Base-by-base conservation (phyloP, 2,888 invertebrate species). In the Tanytarsus gracilentus region DNA sequence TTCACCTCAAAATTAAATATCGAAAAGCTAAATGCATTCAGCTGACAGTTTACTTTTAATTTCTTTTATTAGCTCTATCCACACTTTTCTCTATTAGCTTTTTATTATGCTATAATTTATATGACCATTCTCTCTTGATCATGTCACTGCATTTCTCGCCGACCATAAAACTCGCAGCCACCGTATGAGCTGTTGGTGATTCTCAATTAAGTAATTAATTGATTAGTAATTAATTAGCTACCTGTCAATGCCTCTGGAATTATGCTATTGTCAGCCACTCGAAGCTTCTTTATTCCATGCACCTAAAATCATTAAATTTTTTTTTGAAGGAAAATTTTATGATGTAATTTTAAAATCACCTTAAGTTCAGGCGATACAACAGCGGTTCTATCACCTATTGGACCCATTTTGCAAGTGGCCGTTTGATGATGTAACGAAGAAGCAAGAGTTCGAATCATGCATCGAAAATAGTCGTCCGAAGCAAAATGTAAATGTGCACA, bases 341-440 rank as follows among this genome's bases (percentile, higher is more conserved):
- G n/a, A n/a, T n/a, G n/a, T n/a, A n/a, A n/a, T n/a, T n/a, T n/a
- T n/a, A n/a, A n/a, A n/a, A n/a, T n/a, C n/a, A n/a, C n/a, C 63
- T 77, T 76, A 18, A 84, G 70, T 63, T 80, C 75, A 2, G 79
- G 77, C 68, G 82, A 81, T 1, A 85, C 85, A 1, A 86, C 82
- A 0, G 84, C 80, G 0, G 72, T 74, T 0, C 78, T 76, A 66
- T 86, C 85, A 1, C 69, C 72, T 1, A 68, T 68, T 0, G 83
- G 80, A 0, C 86, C 86, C 87, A 87, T 87, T 66, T 82, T 83
- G 64, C 83, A 83, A 1, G 85, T 85, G 4, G 81, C 82, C 63
- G 81, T 77, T 65, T 82, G 82, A 69, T 85, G 85, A 66, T 82
- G 82, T 30, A 82, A 71, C 0, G 83, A 82, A 16, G 78, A 77